Evolutionary conservation across 2,113 vertebrate species (phyloP).

Genomic region (Girardinichthys multiradiatus): DNA sequence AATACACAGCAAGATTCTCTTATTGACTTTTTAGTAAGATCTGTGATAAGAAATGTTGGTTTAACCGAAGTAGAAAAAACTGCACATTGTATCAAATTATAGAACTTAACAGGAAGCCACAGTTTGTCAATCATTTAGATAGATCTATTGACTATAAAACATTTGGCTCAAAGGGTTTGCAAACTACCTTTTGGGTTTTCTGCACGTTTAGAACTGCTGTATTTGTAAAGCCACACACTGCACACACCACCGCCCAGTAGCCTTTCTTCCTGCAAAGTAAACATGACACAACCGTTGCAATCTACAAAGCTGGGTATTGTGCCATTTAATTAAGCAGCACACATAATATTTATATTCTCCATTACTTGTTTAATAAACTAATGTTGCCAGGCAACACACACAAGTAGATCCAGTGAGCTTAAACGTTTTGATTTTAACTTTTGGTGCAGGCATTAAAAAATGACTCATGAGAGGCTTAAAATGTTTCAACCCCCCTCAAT

Average conservation of each 20-base stretch:
- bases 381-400: conserved; percentile 60
- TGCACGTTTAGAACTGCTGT: background rate
- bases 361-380: conserved; percentile 40
- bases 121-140: background rate
- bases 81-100: background rate
- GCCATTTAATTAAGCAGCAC: conserved; percentile 12
- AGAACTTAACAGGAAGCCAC: background rate
- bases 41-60: background rate
- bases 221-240: background rate
- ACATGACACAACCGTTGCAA: background rate
- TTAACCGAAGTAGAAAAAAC: too few relatives aligned
- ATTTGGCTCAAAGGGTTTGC: background rate
- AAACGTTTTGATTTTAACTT: conserved; percentile 39
- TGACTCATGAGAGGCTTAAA: conserved; percentile 30
- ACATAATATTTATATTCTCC: conserved; percentile 36
- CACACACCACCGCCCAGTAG: background rate
- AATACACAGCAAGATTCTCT: background rate
- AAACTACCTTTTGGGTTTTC: background rate
- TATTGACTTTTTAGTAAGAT: background rate
- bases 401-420: conserved; percentile 27
- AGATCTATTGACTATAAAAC: background rate
- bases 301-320: conserved; percentile 3
- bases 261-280: background rate
- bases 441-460: conserved; percentile 27
- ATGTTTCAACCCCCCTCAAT: conserved; percentile 19